Base-by-base conservation (phyloP, 37 sponge, comb jelly and placozoan species). In the Geodia barretti region DNA sequence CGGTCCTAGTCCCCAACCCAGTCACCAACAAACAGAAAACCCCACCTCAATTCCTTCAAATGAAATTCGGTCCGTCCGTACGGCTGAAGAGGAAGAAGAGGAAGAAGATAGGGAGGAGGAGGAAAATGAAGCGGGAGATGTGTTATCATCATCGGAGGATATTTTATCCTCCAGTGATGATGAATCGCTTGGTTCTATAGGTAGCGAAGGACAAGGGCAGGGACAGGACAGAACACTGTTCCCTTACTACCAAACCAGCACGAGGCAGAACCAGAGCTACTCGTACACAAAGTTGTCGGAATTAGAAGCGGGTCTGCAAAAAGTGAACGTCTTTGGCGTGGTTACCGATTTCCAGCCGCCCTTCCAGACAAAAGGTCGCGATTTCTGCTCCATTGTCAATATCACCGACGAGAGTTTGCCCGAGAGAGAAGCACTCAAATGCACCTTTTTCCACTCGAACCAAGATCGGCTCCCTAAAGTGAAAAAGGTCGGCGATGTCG, bases 271-370 rank as follows among this genome's bases (percentile, higher is more conserved):
- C n/a, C n/a, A n/a, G n/a, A n/a, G n/a, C n/a, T 86, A 86, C 39
- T 4, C 11, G 0, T 87, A 87, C 76, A 87, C 62, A 14, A 39
- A 68, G 34, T 58, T 87, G 19, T 67, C 60, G 4, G 43, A 81
- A 1, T 60, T 87, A 3, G 59, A 70, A 62, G 43, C 34, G 8
- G 62, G 41, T 21, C 30, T 64, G 11, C 35, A 73, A 40, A 87
- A 74, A 31, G 72, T 76, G 62, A 70, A 87, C 61, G 62, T 81
- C 26, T 60, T 68, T 87, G 82, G 82, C 31, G 72, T 87, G 7
- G 82, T 87, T 26, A 81, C 74, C 65, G 62, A 77, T 7, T 87
- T 87, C 72, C 75, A 59, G 24, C 73, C 71, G 4, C 41, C 64
- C 0, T 26, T n/a, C 0, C 64, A 26, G 33, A 62, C 77, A 1